Conservation (phyloP, 1,140 invertebrate species). For the Magallana angulata region DNA sequence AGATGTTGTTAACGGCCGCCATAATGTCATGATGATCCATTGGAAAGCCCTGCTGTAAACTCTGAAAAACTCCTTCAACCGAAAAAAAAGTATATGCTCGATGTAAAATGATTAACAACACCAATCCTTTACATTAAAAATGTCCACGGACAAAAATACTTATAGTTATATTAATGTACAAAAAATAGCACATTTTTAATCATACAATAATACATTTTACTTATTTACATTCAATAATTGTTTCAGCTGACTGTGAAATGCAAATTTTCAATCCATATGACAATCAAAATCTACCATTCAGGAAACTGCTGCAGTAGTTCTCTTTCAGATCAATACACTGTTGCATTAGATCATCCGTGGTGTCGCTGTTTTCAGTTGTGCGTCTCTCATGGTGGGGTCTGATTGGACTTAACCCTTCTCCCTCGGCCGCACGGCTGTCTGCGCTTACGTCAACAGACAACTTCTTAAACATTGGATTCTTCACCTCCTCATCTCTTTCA, state of each 20-base stretch:
- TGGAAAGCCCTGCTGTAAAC: slow-evolving; percentile 82
- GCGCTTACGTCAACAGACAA: slow-evolving; percentile 61
- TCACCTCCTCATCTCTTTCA: slow-evolving; percentile 54
- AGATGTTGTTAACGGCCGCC: slow-evolving; percentile 86
- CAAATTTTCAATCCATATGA: neutral
- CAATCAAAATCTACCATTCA: slow-evolving; percentile 78
- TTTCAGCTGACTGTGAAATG: too few relatives aligned
- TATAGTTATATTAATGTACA: too few relatives aligned
- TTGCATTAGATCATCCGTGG: slow-evolving; percentile 78
- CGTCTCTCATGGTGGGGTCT: slow-evolving; percentile 66
- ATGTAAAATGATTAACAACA: too few relatives aligned
- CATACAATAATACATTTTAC: too few relatives aligned
- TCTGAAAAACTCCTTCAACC: slow-evolving; percentile 74
- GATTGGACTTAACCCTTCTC: neutral
- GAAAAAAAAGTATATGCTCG: neutral
- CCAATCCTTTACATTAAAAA: too few relatives aligned
- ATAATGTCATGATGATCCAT: slow-evolving; percentile 85
- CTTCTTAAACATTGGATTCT: slow-evolving; percentile 47
- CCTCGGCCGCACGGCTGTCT: neutral
- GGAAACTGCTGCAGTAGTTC: slow-evolving; percentile 86
- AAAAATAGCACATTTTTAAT: too few relatives aligned
- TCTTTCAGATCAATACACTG: slow-evolving; percentile 84
- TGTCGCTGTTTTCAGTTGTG: slow-evolving; percentile 68
- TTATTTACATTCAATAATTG: too few relatives aligned
- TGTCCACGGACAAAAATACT: too few relatives aligned